Conservation (phyloP, 35 echinoderm and acorn worm genomes). For the Strongylocentrotus purpuratus region DNA sequence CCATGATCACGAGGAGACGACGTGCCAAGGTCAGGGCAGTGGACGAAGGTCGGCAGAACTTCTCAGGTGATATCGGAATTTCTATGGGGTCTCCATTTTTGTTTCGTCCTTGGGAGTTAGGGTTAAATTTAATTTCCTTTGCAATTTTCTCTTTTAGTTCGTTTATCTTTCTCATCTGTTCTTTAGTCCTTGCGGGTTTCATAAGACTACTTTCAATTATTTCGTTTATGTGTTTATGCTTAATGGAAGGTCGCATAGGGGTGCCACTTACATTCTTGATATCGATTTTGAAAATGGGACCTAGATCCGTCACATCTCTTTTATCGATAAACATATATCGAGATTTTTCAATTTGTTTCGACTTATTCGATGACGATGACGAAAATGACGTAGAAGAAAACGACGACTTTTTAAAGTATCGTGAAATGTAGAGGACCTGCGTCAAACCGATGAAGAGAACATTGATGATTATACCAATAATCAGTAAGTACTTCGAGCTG, state of each 20-base stretch:
- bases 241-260: not conserved
- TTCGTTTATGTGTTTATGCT: not conserved
- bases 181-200: not conserved
- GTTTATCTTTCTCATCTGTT: not conserved
- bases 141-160: not conserved
- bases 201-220: not conserved
- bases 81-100: not conserved
- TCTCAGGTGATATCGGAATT: not conserved
- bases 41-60: not conserved
- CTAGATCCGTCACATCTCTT: not conserved
- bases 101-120: not conserved
- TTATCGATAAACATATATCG: not conserved
- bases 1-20: conserved; percentile 10
- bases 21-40: not conserved
- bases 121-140: not conserved
- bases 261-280: not conserved
- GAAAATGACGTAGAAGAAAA: not conserved
- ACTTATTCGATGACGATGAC: not conserved
- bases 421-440: not conserved
- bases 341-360: not conserved
- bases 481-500: not conserved
- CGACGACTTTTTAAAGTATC: not conserved
- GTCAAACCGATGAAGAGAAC: not conserved
- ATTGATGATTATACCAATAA: not conserved
- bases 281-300: not conserved